Base-by-base conservation (phyloP, 2,888 invertebrate genomes). In the Cyclophora punctaria region DNA sequence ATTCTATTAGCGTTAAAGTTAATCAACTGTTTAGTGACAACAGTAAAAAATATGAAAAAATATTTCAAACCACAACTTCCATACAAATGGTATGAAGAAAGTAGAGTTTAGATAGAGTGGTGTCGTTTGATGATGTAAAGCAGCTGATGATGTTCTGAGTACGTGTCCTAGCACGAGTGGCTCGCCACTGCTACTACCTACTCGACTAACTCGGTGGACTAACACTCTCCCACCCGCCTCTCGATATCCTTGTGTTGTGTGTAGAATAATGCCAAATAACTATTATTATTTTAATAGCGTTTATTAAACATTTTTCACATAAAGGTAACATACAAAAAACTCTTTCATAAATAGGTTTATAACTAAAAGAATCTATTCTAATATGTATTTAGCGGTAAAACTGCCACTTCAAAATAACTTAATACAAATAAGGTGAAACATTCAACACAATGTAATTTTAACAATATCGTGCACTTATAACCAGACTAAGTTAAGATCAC, bases 401-500 rank as follows among this genome's bases (percentile, higher is more conserved):
- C 79, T 83, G 83, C 77, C 84, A 85, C 82, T 78, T 77, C 83
- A 83, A 84, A 20, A 80, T 78, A 83, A 81, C 77, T 82, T 82
- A 83, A 71, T 85, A 87, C 80, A 84, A 80, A 83, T 81, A 83
- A 51, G 81, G 76, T 83, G 80, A 81, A 83, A 85, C 85, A 84
- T 86, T 86, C 81, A 86, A 85, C 83, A 85, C 84, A 85, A 75
- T 81, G 81, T 78, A 78, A 78, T 79, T 84, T 77, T 76, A 85
- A 87, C 85, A 86, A 84, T 84, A 62, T 83, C 87, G 86, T 87
- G 87, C 87, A 85, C 84, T 85, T 84, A 85, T 81, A 76, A 69
- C 53, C 77, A 80, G 80, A 83, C 78, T 82, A 82, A 82, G 83
- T 84, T 83, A 85, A 80, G 78, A 83, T 85, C 83, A 83, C 79